A percentile compares a stretch with the other conserved stretches of the same genome.
These are phyloP conservation scores for Lemur catta DNA, from an alignment of 2,797 vertebrate species.

Conservation along the genomic window DNA sequence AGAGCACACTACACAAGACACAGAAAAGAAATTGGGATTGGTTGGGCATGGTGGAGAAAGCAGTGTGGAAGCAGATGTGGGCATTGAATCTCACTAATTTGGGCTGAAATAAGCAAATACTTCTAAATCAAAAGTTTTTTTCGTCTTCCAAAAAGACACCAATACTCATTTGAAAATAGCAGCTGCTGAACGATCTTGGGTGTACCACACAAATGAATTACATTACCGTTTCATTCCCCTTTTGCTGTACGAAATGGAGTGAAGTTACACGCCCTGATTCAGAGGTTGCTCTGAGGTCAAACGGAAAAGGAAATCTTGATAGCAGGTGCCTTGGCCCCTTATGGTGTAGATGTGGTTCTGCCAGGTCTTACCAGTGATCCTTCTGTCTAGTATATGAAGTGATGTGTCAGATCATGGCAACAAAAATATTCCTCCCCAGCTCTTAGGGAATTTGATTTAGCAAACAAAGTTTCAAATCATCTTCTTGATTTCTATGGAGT, in stretches of 20 bases:
- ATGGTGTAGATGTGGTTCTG: not conserved
- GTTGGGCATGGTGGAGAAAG: not conserved
- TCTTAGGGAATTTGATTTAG: not conserved
- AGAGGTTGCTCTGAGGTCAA: not conserved
- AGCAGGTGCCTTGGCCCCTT: too few relatives aligned
- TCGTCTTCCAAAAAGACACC: not conserved
- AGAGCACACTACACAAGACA: fast-evolving
- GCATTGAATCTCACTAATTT: not conserved
- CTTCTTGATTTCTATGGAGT: not conserved
- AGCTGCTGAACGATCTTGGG: too few relatives aligned
- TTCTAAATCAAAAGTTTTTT: not conserved
- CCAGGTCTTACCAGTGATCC: not conserved
- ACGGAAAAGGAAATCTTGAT: not conserved
- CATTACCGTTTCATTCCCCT: fast-evolving
- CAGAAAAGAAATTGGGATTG: not conserved
- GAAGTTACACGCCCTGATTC: not conserved
- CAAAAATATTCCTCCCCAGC: not conserved
- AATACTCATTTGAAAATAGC: not conserved
- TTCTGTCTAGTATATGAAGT: not conserved
- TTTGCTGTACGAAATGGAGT: not conserved
- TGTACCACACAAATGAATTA: not conserved
- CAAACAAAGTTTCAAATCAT: not conserved
- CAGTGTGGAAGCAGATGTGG: not conserved
- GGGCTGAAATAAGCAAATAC: not conserved
- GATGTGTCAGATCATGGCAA: not conserved